A percentile compares a stretch with the other conserved stretches of the same genome.
These are phyloP conservation scores for Hybognathus amarus DNA, from an alignment of 2,797 vertebrate species.

Conservation along the genomic window DNA sequence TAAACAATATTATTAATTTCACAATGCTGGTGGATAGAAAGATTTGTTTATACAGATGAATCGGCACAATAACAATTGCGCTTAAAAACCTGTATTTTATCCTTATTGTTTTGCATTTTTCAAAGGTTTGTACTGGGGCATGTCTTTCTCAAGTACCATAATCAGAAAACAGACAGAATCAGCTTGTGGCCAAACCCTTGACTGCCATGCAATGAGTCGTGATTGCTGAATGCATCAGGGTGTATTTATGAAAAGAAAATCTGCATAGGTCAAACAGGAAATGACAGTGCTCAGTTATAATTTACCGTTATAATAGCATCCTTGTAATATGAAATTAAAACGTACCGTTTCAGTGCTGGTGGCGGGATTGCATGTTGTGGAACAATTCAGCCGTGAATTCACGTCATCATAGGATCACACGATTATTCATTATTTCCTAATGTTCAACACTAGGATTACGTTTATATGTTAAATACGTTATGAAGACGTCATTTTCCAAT, in stretches of 20 bases:
- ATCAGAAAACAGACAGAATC: slow-evolving; percentile 23
- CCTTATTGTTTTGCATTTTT: background rate
- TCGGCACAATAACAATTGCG: background rate
- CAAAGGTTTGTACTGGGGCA: background rate
- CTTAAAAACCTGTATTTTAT: background rate
- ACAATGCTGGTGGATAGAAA: background rate
- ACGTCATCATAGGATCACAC: slow-evolving; percentile 11
- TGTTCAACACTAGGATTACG: background rate
- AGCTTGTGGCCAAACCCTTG: slow-evolving; percentile 12
- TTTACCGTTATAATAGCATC: background rate
- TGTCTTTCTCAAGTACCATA: background rate
- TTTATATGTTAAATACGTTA: background rate
- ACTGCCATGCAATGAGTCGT: background rate
- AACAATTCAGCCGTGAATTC: slow-evolving; percentile 11
- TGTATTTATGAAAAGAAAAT: slow-evolving; percentile 15
- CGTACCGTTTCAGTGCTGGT: background rate
- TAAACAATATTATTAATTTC: background rate
- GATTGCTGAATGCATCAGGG: slow-evolving; percentile 17
- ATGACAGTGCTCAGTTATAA: background rate
- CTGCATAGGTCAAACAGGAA: slow-evolving; percentile 23
- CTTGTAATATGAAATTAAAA: slow-evolving; percentile 22
- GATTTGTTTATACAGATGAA: background rate
- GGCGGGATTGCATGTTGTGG: slow-evolving; percentile 19
- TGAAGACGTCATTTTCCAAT: slow-evolving; percentile 27
- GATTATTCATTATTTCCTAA: slow-evolving; percentile 30